Evolutionary conservation across 2,888 invertebrate species (phyloP), one percentile per base, ranked within the genome.

Genomic region (Stenichneumon culpator): DNA sequence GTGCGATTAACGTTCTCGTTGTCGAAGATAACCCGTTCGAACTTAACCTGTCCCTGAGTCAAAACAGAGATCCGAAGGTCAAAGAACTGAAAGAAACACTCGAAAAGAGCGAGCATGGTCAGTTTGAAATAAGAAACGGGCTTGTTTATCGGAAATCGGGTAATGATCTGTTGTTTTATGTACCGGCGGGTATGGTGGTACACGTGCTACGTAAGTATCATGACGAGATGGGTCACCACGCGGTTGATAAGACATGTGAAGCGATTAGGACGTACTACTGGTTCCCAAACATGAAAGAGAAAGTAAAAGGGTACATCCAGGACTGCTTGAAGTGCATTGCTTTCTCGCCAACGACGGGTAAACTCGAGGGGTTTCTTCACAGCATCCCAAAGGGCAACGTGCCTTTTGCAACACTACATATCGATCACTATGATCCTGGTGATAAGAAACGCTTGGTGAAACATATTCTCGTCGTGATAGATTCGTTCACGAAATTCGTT

Each of bases 401-500:
- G 6, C 88, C 87, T 4, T 89, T 87, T 28, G 25, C 32, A 7
- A 84, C 74, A 0, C n/a, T 87, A 3, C 87, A 87, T 22, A 82
- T 88, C 14, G 87, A 89, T 14, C 84, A 87, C 68, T 82, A 78
- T 6, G 81, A 75, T 9, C 81, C 80, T 74, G 90, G 93, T 11
- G 83, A 88, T 6, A 84, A 86, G 2, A 44, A 86, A n/a, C 88
- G 89, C 60, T 74, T 89, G 14, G 88, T 91, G 25, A 91, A 92
- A 72, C 85, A 90, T 69, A 87, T 92, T 4, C 86, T 92, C 22
- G 87, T 88, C 47, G 80, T 91, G 6, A 82, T 91, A 19, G 91
- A 92, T 70, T 84, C 82, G 1, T 91, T 91, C 65, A 87, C 90
- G 0, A 92, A 91, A 83, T 91, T 88, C 57, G 73, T 86, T 1